Percentiles rank a stretch among this genome's conserved stretches.
Evolutionary conservation across 2,888 invertebrate genomes (phyloP).

Genomic region (Baccha elongata): DNA sequence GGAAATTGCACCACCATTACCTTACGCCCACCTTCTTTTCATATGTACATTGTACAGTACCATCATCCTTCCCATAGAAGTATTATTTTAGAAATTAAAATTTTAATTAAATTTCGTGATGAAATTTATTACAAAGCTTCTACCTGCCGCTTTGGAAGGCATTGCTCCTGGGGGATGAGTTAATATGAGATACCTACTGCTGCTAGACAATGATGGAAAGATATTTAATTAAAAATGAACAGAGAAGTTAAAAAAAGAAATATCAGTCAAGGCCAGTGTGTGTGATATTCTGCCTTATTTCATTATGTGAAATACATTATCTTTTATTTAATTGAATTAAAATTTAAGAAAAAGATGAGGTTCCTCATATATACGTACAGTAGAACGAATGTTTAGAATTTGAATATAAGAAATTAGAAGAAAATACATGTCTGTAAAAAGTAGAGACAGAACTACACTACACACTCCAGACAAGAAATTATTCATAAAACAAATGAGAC

Average conservation of each 20-base stretch:
- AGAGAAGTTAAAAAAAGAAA: constrained; percentile 33
- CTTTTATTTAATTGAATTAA: constrained; percentile 40
- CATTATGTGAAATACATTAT: constrained; percentile 25
- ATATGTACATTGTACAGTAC: background rate
- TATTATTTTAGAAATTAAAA: constrained; percentile 72
- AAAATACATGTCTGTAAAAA: too few relatives aligned
- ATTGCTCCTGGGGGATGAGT: constrained; percentile 55
- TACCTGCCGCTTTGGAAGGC: constrained; percentile 58
- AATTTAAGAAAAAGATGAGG: background rate
- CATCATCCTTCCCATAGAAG: constrained; percentile 27
- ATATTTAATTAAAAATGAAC: constrained; percentile 70
- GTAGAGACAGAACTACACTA: too few relatives aligned
- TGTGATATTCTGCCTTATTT: constrained; percentile 24
- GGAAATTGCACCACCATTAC: background rate
- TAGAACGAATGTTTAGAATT: too few relatives aligned
- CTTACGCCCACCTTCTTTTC: constrained; percentile 1
- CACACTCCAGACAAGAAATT: too few relatives aligned
- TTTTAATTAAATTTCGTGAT: constrained; percentile 72
- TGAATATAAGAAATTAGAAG: too few relatives aligned
- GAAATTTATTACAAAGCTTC: constrained; percentile 70
- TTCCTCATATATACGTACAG: too few relatives aligned
- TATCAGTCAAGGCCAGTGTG: constrained; percentile 61
- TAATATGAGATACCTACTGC: constrained; percentile 64
- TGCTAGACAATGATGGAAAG: constrained; percentile 52
- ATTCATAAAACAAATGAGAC: too few relatives aligned